Conservation (phyloP, 2,888 invertebrate genomes). For the Cheilosia pagana region DNA sequence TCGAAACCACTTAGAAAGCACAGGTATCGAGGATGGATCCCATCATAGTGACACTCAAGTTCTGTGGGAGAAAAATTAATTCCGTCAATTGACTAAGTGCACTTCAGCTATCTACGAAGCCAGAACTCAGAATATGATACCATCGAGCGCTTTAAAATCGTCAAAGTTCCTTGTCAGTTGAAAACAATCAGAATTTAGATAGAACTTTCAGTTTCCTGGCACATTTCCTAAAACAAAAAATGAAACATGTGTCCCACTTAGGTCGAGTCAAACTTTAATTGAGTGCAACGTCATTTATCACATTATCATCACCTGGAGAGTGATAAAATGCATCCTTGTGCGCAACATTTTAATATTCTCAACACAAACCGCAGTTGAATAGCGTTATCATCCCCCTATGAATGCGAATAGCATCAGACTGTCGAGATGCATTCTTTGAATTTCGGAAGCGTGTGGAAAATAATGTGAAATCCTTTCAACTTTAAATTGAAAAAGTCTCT, state of each 20-base stretch:
- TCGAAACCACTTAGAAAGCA: no score
- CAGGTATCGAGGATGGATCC: no score
- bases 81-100: no score
- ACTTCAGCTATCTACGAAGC: no score
- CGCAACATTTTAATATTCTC: background rate
- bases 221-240: no score
- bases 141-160: no score
- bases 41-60: no score
- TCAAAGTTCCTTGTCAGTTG: no score
- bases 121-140: no score
- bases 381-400: background rate
- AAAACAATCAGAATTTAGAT: no score
- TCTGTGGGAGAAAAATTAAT: no score
- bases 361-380: background rate
- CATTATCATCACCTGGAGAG: background rate
- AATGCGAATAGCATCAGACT: background rate
- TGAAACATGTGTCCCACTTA: constrained; percentile 80
- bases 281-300: background rate
- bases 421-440: background rate
- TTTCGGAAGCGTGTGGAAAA: background rate
- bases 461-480: constrained; percentile 12
- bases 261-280: background rate
- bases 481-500: constrained; percentile 24
- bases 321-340: background rate
- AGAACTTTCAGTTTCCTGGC: no score